These are phyloP conservation scores for Orthosia gothica DNA, from an alignment of 2,888 invertebrate genomes.

Conservation along the genomic window DNA sequence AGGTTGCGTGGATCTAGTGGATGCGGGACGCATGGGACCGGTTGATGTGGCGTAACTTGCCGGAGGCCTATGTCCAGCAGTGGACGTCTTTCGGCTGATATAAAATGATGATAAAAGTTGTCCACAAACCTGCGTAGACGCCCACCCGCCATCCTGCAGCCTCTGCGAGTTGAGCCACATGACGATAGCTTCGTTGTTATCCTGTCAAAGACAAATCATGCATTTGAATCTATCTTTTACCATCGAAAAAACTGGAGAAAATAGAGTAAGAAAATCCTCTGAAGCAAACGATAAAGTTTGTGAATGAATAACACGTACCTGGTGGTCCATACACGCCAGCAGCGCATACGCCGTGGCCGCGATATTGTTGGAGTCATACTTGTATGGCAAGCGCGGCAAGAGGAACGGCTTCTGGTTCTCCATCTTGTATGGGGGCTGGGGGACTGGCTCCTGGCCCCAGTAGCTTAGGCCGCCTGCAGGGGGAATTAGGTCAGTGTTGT, in stretches of 20 bases:
- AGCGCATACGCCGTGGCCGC: constrained; percentile 98
- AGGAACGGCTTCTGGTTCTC: constrained; percentile 98
- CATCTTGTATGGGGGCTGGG: constrained; percentile 95
- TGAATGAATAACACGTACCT: constrained; percentile 75
- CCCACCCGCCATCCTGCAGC: constrained; percentile 97
- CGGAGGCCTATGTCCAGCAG: too few species aligned
- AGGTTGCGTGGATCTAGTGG: too few species aligned
- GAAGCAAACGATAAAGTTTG: too few species aligned
- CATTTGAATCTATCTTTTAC: too few species aligned
- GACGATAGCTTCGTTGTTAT: constrained; percentile 96
- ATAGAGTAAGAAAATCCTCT: too few species aligned
- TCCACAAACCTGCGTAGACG: constrained; percentile 94
- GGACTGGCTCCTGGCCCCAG: constrained; percentile 96
- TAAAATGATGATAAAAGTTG: too few species aligned
- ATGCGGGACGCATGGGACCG: too few species aligned
- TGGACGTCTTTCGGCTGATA: too few species aligned
- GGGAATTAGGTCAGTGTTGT: background rate
- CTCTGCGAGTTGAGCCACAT: constrained; percentile 98
- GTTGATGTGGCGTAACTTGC: too few species aligned
- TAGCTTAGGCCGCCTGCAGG: constrained; percentile 94
- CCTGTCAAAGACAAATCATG: constrained; percentile 75
- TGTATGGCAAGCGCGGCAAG: constrained; percentile 96
- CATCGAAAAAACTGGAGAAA: too few species aligned
- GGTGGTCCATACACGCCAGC: constrained; percentile 96
- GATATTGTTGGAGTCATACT: constrained; percentile 97